Evolutionary conservation across 2,888 invertebrate species (phyloP), one percentile per base, ranked within the genome.

Genomic region (Chelonus formosanus): DNA sequence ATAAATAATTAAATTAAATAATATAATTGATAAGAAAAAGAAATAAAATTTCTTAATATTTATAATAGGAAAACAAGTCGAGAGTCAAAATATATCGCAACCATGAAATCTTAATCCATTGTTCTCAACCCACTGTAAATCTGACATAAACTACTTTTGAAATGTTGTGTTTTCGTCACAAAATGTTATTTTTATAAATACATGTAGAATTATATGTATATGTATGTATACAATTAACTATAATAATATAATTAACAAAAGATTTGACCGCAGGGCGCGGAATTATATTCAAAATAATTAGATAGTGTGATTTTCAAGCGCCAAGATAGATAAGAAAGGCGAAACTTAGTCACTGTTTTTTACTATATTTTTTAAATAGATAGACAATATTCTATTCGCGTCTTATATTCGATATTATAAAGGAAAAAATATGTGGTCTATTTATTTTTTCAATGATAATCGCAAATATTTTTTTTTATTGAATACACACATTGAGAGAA

Each of bases 261-360:
- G 20, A 20, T 20, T 20, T 20, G 20, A 1, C 20, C 20, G 20
- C 20, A 20, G 20, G 20, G 20, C 20, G 20, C 20, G 20, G 20
- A 20, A 20, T 20, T 52, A 31, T 52, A 52, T 31, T 52, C 31
- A 32, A 31, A 52, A 60, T 68, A 70, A 70, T 72, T 70, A 76
- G 76, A 76, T 74, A 77, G 77, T 57, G 75, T 77, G 76, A 78
- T 77, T 80, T 78, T 69, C 75, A 76, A 75, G 73, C 75, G 78
- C 75, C 72, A 73, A 76, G 77, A 60, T 58, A 76, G 75, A 75
- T 71, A 73, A 74, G 75, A 73, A 79, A 79, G 77, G 72, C 76
- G 77, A 76, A 79, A 81, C 78, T 82, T 81, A 82, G 82, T 83
- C 81, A 83, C 79, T 82, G 80, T 82, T 81, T 82, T 80, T 80